Evolutionary conservation across 2,797 vertebrate species (phyloP).

Genomic region (Sparus aurata): DNA sequence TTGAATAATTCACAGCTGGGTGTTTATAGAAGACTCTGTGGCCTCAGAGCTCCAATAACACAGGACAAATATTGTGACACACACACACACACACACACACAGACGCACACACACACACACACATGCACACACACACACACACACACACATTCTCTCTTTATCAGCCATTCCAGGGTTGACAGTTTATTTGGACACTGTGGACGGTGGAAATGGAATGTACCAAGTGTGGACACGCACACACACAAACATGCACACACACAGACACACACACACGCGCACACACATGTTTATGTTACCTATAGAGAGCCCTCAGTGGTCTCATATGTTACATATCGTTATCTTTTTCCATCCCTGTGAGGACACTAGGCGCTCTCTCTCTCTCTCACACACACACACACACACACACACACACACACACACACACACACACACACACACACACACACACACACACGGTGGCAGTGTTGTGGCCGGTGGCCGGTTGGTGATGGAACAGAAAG

Average conservation of each 20-base stretch:
- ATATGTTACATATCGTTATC: constrained; percentile 2
- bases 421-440: constrained; percentile 27
- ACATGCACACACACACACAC: constrained; percentile 13
- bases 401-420: constrained; percentile 13
- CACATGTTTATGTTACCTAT: constrained; percentile 18
- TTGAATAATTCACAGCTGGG: constrained; percentile 74
- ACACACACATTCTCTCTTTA: constrained; percentile 45
- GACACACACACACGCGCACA: constrained; percentile 9
- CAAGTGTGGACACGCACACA: not conserved
- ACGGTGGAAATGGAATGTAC: constrained; percentile 61
- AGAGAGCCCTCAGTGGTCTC: constrained; percentile 17
- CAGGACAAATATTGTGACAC: constrained; percentile 71
- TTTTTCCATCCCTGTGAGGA: constrained; percentile 17
- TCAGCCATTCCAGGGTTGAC: constrained; percentile 57
- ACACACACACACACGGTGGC: constrained; percentile 17
- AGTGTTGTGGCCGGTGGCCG: constrained; percentile 21
- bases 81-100: constrained; percentile 34
- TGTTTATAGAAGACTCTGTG: constrained; percentile 74
- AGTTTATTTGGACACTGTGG: constrained; percentile 73
- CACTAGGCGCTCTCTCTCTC: too few relatives aligned
- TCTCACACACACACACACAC: constrained; percentile 18
- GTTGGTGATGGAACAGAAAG: constrained; percentile 43
- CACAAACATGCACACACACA: not conserved
- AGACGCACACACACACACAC: constrained; percentile 13
- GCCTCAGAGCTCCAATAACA: constrained; percentile 77